Base-by-base conservation (phyloP, 2,888 invertebrate species). In the Lepidochitona cinerea region DNA sequence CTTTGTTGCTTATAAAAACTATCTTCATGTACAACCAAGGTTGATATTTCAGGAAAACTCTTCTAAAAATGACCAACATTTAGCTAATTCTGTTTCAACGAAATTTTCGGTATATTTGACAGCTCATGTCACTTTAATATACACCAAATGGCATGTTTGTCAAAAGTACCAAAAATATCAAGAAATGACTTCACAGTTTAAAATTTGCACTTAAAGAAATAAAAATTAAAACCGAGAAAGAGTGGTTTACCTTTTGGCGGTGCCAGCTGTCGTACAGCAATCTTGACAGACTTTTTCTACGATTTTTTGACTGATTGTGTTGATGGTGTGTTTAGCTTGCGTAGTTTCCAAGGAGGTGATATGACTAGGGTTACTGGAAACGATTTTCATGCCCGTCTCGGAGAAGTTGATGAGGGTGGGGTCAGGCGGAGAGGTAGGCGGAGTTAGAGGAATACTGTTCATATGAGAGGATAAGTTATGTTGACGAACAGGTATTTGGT, bases 231-330 rank as follows among this genome's bases (percentile, higher is more conserved):
- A n/a, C n/a, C n/a, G n/a, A n/a, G n/a, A n/a, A n/a, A n/a, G n/a
- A n/a, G n/a, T n/a, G n/a, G n/a, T 66, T 73, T 71, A 85, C 85
- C 80, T 79, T 76, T 84, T 85, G 6, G 78, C 73, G 9, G 82
- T 76, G n/a, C 82, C 83, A 7, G 83, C 76, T 18, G 83, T 92
- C 74, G 94, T 92, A 70, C 85, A 84, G 88, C 94, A 93, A 90
- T 95, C 95, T 91, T 95, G 94, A 94, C 95, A 95, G 70, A 94
- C 93, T 69, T 85, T 81, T 67, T 88, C 85, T 53, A 84, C 75
- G 23, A 88, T 75, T 36, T 82, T 81, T 6, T 78, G 73, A 64
- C 81, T 79, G 33, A 85, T 72, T 5, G 79, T 77, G 37, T 75
- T 54, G 26, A 75, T 77, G 37, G 82, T 79, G 35, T 75, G 75